Conservation (phyloP, 2,113 vertebrate species). For the Cryptomyrus ogoouensis region DNA sequence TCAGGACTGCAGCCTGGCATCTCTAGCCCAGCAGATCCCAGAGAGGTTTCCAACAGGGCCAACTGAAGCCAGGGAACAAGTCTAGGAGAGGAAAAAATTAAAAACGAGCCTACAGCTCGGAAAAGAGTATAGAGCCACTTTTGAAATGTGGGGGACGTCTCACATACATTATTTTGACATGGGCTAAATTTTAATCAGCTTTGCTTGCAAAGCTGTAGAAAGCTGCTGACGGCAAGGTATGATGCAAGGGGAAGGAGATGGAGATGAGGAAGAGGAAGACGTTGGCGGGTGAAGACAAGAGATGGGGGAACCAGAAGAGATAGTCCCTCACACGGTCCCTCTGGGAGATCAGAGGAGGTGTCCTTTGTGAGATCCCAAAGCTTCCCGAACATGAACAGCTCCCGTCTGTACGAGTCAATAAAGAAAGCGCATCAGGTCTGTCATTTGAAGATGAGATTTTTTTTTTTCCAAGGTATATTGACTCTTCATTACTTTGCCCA, state of each 20-base stretch:
- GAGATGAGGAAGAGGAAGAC: constrained; percentile 32
- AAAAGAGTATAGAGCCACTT: constrained; percentile 20
- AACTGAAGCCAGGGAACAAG: constrained; percentile 16
- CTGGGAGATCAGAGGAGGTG: neutral
- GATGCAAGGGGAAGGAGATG: constrained; percentile 10
- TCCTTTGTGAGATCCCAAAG: constrained; percentile 23
- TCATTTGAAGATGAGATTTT: constrained; percentile 5
- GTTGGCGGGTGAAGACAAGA: constrained; percentile 24
- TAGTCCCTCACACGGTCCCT: neutral
- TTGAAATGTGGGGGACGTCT: constrained; percentile 32
- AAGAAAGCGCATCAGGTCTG: neutral
- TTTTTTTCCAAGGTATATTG: neutral
- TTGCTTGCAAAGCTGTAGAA: constrained; percentile 30
- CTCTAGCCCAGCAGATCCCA: constrained; percentile 46
- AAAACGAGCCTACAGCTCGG: constrained; percentile 1
- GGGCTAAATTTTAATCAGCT: constrained; percentile 50
- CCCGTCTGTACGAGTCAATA: neutral
- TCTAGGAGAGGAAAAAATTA: neutral
- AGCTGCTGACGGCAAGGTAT: constrained; percentile 32
- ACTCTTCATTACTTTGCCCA: constrained; percentile 11
- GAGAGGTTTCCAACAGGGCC: constrained; percentile 40
- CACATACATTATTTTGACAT: constrained; percentile 46
- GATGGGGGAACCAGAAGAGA: constrained; percentile 20
- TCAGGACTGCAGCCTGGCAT: constrained; percentile 50
- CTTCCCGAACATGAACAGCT: neutral